A percentile compares a stretch with the other conserved stretches of the same genome.
These are phyloP conservation scores for Hypocryptadius cinnamomeus DNA, from an alignment of 2,113 vertebrate species.

Conservation along the genomic window DNA sequence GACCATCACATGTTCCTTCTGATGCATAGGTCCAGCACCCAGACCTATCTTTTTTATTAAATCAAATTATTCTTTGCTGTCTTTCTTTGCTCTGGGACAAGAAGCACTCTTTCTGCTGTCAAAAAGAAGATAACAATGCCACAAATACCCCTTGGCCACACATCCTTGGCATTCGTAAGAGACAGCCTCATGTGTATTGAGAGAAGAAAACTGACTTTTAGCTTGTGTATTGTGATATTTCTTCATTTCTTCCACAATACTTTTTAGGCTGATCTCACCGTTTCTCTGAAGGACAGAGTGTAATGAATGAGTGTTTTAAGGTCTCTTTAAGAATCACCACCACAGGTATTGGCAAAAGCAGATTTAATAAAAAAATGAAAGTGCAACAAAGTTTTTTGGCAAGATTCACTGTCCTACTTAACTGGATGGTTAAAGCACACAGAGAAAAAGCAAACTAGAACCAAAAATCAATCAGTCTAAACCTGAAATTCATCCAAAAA, in stretches of 20 bases:
- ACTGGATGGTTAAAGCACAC: neutral
- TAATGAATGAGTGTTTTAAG: neutral
- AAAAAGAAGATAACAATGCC: neutral
- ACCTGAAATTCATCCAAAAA: neutral
- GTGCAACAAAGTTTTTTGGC: neutral
- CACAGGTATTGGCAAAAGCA: neutral
- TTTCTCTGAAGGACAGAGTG: neutral
- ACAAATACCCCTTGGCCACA: neutral
- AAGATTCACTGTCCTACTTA: neutral
- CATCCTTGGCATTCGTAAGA: neutral
- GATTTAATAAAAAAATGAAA: neutral
- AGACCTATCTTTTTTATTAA: neutral
- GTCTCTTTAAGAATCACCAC: neutral
- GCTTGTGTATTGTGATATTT: neutral
- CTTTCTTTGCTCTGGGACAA: neutral
- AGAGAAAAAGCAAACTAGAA: neutral
- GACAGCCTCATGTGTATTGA: accelerated
- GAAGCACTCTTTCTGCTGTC: neutral
- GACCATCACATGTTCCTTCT: neutral
- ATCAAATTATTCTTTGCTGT: neutral
- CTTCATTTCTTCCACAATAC: neutral
- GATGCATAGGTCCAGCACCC: neutral
- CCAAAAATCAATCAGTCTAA: neutral
- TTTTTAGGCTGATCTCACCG: neutral
- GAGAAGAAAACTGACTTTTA: neutral